Evolutionary conservation across 2,797 vertebrate genomes (phyloP).

Genomic region (Pangasius mekongensis): DNA sequence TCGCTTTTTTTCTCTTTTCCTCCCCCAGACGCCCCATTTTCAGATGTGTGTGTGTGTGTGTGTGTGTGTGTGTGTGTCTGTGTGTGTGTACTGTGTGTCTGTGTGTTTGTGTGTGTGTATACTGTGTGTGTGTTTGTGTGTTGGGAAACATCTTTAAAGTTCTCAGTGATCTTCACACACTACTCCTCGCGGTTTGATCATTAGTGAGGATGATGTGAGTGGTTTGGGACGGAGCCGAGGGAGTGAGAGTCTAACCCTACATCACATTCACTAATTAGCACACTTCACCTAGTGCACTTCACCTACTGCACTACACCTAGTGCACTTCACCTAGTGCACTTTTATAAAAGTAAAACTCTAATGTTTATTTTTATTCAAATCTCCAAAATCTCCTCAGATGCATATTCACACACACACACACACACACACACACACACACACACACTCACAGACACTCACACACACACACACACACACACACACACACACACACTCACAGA

Average conservation of each 20-base stretch:
- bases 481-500: no score
- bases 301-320: not conserved
- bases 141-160: slow-evolving; percentile 77
- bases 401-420: no score
- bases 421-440: no score
- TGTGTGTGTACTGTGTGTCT: not conserved
- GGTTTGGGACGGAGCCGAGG: slow-evolving; percentile 60
- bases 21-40: slow-evolving; percentile 34
- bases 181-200: slow-evolving; percentile 74
- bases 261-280: not conserved
- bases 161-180: slow-evolving; percentile 60
- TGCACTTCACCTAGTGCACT: no score
- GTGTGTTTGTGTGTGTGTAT: not conserved
- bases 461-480: no score
- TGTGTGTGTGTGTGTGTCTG: not conserved
- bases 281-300: not conserved
- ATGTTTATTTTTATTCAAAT: not conserved
- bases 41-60: not conserved
- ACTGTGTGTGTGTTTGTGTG: not conserved
- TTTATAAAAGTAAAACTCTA: not conserved
- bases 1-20: not conserved
- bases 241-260: not conserved
- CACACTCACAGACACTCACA: no score
- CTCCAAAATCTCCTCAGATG: no score
- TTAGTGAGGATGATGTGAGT: slow-evolving; percentile 58